Evolutionary conservation across 2,113 vertebrate genomes (phyloP), one percentile per base, ranked within the genome.

Genomic region (Lates calcarifer): DNA sequence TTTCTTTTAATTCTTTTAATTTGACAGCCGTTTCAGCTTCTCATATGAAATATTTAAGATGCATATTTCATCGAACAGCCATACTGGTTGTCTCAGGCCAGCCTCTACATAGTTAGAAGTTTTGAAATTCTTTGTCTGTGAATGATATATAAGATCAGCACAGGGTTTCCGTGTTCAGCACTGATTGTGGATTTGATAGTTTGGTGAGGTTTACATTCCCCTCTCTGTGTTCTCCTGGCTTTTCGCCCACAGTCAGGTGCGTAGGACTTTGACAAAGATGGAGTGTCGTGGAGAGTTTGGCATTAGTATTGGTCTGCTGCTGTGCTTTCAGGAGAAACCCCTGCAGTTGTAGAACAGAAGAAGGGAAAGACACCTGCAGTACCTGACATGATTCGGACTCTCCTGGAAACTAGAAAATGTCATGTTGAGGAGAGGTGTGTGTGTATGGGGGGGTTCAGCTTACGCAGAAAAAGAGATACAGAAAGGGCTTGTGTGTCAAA

Each of bases 221-320:
- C 55, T 39, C 51, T 37, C n/a, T 56, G 51, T 60, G 71, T 67
- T 68, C 26, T 41, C 17, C 13, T 49, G 22, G 17, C n/a, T 79
- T 79, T 77, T 28, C 67, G 22, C 68, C 55, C 28, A 49, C 56
- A 12, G 35, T 41, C n/a, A n/a, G 68, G 69, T 15, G 39, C 60
- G 67, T 29, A 41, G 49, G 58, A 37, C 47, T 70, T 33, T 64
- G 72, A 74, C 53, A 56, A 70, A 49, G 61, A 51, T 3, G 53
- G 41, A 75, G 47, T 41, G n/a, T 41, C 62, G n/a, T 61, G 67
- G 73, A 65, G 80, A 17, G 66, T 58, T 77, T 81, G 73, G 73
- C 57, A 9, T 80, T 77, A 64, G 33, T 18, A 18, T 35, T 10
- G 24, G 33, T 41, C 26, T 24, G 1, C 81, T 47, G 81, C 77